Base-by-base conservation (phyloP, 2,888 invertebrate species). In the Acanthococcus lagerstroemiae region DNA sequence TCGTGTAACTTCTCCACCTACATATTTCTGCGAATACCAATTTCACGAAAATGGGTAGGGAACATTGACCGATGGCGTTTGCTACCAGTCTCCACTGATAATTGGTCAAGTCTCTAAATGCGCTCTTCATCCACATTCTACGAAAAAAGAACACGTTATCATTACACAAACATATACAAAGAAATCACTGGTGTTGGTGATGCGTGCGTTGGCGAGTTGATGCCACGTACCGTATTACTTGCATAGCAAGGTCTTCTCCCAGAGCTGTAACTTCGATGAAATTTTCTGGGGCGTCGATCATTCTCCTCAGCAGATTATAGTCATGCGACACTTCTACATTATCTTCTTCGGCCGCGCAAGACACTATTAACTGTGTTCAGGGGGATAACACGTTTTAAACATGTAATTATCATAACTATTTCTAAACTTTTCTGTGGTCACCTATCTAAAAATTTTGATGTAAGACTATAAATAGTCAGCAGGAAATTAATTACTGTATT, bases 11-110 rank as follows among this genome's bases (percentile, higher is more conserved):
- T 65, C 94, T 83, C 97, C 97, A 97, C 69, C 95, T 82, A 75
- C 93, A 94, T 25, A 97, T 93, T 79, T 97, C 96, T 15, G 96
- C 97, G 77, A 94, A 95, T 0, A 97, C 95, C 50, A 99, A 79
- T 78, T 97, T 97, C 0, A 97, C 94, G 74, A 95, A 97, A 69
- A 99, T 92, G 0, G 97, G 96, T 61, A 96, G 77, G 0, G 95
- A 95, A 74, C 96, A 96, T 73, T 90, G 87, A 15, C 85, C 85
- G 37, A 96, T 90, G 0, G 94, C 95, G 73, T 94, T 95, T 17
- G 92, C 89, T 0, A 96, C 96, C 60, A 95, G 77, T 44, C 90
- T 84, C 95, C 95, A 95, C 74, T 96, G 96, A 74, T 90, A 91
- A 74, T 93, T 91, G 50, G 88, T 88, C 2, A 97, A 78, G 74